phyloP scores from a whole-genome alignment of 2,797 vertebrate species.

The Hippocampus kuda region DNA sequence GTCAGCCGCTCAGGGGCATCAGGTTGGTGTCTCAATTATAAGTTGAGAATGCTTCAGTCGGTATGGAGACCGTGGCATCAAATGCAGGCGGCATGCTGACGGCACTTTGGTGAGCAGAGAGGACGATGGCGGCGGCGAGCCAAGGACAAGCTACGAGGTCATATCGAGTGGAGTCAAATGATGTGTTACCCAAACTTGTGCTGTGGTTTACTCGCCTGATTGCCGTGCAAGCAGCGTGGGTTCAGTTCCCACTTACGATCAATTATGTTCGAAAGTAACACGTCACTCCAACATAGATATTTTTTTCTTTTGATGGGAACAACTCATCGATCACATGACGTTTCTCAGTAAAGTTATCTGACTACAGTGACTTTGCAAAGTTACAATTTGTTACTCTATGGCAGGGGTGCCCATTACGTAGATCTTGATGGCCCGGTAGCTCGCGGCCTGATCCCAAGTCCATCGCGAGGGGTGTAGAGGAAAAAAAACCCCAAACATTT shows the following conservation, averaged over 20 bases:
- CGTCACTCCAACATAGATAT: too few species aligned
- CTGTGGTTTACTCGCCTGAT: neutral
- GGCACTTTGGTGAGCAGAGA: constrained; percentile 13
- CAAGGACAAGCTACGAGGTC: constrained; percentile 17
- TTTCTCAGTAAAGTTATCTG: too few species aligned
- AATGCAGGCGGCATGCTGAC: constrained; percentile 33
- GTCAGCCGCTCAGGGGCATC: constrained; percentile 63
- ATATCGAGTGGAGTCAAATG: constrained; percentile 7
- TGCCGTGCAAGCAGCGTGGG: neutral
- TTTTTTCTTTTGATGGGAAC: too few species aligned
- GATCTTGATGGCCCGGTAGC: too few species aligned
- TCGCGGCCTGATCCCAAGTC: too few species aligned
- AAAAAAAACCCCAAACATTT: too few species aligned
- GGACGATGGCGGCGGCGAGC: constrained; percentile 41
- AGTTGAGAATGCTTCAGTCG: constrained; percentile 61
- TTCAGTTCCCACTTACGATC: neutral
- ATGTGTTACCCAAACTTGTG: neutral
- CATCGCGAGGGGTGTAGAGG: too few species aligned
- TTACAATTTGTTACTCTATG: too few species aligned
- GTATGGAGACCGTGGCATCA: constrained; percentile 73
- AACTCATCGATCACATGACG: too few species aligned
- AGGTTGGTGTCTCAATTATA: constrained; percentile 73
- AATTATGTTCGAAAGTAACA: too few species aligned
- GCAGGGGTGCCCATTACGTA: too few species aligned
- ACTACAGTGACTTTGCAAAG: too few species aligned